phyloP scores from a whole-genome alignment of 2,888 invertebrate genomes.

The Ectemnius lituratus region DNA sequence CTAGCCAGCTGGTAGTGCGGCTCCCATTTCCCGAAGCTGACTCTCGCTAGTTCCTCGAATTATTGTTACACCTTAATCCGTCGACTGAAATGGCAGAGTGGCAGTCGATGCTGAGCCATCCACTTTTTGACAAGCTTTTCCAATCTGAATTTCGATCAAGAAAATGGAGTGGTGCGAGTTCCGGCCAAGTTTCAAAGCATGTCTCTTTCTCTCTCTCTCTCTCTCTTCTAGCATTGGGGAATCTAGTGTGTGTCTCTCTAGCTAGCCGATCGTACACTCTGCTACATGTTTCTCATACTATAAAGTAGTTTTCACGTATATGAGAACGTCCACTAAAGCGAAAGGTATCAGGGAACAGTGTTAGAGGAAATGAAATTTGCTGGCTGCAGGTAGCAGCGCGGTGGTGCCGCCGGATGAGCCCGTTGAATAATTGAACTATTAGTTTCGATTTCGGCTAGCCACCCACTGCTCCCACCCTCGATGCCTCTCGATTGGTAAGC shows the following conservation, averaged over 20 bases:
- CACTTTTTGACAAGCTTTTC: no score
- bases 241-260: no score
- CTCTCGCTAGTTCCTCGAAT: neutral
- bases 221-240: no score
- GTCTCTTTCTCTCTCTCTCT: no score
- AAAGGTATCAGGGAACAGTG: neutral
- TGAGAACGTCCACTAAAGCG: neutral
- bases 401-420: slow-evolving; percentile 7
- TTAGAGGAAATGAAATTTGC: slow-evolving; percentile 19
- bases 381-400: neutral
- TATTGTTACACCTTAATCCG: no score
- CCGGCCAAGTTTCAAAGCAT: no score
- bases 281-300: no score
- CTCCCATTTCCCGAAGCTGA: neutral
- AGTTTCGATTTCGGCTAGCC: slow-evolving; percentile 17
- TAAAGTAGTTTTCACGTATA: slow-evolving; percentile 2
- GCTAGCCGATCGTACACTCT: no score
- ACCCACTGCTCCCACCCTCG: neutral
- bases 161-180: no score
- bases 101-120: no score
- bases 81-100: no score
- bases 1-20: neutral
- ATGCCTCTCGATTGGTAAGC: neutral
- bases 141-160: no score
- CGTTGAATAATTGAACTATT: slow-evolving; percentile 39